Conservation (phyloP, 2,888 invertebrate genomes). For the Drosophila neonasuta region DNA sequence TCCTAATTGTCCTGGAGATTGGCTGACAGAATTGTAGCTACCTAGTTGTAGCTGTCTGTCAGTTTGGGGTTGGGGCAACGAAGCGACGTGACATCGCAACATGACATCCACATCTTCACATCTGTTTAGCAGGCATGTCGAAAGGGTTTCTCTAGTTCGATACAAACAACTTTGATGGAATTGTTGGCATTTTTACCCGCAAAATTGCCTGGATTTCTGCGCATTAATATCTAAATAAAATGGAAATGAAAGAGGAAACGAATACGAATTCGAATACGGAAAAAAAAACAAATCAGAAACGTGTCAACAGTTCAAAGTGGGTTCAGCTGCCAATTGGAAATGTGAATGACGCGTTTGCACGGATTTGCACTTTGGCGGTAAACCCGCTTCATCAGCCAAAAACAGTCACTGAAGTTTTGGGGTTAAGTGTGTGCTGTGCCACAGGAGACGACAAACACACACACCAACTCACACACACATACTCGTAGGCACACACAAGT, state of each 20-base stretch:
- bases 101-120: slow-evolving; percentile 27
- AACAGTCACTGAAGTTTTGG: slow-evolving; percentile 21
- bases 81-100: slow-evolving; percentile 57
- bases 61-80: not conserved
- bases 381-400: not conserved
- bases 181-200: slow-evolving; percentile 65
- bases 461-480: slow-evolving; percentile 15
- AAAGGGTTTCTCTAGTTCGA: slow-evolving; percentile 56
- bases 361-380: slow-evolving; percentile 57
- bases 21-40: slow-evolving; percentile 2
- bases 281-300: slow-evolving; percentile 54
- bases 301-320: slow-evolving; percentile 56
- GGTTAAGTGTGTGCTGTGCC: slow-evolving; percentile 43
- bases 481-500: slow-evolving; percentile 2
- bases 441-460: slow-evolving; percentile 47
- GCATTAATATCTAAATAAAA: slow-evolving; percentile 63
- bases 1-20: slow-evolving; percentile 42
- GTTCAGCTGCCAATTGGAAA: slow-evolving; percentile 45
- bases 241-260: slow-evolving; percentile 11
- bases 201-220: slow-evolving; percentile 54
- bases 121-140: slow-evolving; percentile 10
- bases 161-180: slow-evolving; percentile 64
- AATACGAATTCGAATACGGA: not conserved
- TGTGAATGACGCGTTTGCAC: slow-evolving; percentile 59
- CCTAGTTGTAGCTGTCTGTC: slow-evolving; percentile 3